These are phyloP conservation scores for Empis stercorea DNA, from an alignment of 2,888 invertebrate genomes.

Conservation along the genomic window DNA sequence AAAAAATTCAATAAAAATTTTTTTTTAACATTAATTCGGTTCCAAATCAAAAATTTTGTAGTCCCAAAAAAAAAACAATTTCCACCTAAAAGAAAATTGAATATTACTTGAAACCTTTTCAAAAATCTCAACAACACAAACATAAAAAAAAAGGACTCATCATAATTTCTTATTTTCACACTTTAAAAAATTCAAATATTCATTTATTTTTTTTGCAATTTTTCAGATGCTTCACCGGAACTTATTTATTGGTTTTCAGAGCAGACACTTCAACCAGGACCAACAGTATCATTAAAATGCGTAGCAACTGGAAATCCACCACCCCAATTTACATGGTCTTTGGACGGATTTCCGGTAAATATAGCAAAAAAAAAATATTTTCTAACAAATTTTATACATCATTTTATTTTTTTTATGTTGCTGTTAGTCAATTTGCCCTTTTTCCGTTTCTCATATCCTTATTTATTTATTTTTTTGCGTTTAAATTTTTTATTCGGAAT, in stretches of 20 bases:
- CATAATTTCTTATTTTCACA: neutral
- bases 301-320: slow-evolving; percentile 90
- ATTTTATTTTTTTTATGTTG: neutral
- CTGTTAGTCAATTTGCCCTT: neutral
- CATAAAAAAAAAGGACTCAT: too few species aligned
- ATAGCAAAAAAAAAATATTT: slow-evolving; percentile 21
- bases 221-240: slow-evolving; percentile 77
- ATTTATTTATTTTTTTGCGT: too few species aligned
- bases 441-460: too few species aligned
- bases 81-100: too few species aligned
- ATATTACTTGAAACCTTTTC: neutral
- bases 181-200: neutral
- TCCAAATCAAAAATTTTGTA: too few species aligned
- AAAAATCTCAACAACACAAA: too few species aligned
- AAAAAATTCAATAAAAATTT: too few species aligned
- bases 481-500: too few species aligned
- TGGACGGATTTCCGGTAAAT: slow-evolving; percentile 77
- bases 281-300: slow-evolving; percentile 82
- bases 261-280: slow-evolving; percentile 83
- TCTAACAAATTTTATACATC: too few species aligned
- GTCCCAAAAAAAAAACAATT: neutral
- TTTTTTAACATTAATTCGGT: too few species aligned
- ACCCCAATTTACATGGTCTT: slow-evolving; percentile 81
- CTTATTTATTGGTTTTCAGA: slow-evolving; percentile 84
- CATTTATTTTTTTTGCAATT: slow-evolving; percentile 13